A percentile compares a stretch with the other conserved stretches of the same genome.
phyloP scores from a whole-genome alignment of 2,797 vertebrate genomes.

The Pseudopleuronectes americanus region DNA sequence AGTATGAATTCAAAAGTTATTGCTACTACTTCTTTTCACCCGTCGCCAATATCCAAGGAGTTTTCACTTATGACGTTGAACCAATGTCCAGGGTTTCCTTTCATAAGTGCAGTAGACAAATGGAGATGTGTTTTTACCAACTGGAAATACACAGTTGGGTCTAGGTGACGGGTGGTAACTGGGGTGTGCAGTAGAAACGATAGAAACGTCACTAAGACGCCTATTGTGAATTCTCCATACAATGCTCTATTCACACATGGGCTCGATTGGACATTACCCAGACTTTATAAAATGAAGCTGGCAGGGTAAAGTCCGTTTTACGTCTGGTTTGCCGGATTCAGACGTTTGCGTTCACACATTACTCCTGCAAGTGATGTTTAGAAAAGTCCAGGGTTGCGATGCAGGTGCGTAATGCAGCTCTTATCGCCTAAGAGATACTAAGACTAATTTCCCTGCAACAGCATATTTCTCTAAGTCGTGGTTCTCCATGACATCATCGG shows the following conservation, averaged over 20 bases:
- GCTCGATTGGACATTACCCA: neutral
- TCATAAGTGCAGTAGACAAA: neutral
- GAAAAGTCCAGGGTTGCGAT: neutral
- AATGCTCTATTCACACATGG: neutral
- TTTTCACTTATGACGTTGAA: neutral
- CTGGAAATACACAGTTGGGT: neutral
- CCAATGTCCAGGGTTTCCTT: neutral
- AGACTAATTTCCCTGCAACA: neutral
- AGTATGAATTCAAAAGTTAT: constrained; percentile 22
- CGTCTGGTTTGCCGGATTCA: neutral
- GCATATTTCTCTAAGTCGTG: constrained; percentile 1
- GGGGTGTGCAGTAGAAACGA: neutral
- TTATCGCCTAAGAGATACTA: constrained; percentile 20
- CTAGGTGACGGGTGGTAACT: neutral
- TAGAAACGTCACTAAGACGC: neutral
- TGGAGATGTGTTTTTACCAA: neutral
- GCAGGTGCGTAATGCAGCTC: neutral
- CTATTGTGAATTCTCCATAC: neutral
- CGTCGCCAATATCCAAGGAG: neutral
- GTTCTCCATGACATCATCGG: constrained; percentile 55
- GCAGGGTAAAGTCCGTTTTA: neutral
- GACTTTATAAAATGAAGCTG: neutral
- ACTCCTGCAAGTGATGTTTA: neutral
- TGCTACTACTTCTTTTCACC: constrained; percentile 15
- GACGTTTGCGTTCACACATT: neutral